Percentiles rank a stretch among this genome's conserved stretches.
Conservation (phyloP, 2,113 vertebrate species). For the Gallinago paraguaiae region DNA sequence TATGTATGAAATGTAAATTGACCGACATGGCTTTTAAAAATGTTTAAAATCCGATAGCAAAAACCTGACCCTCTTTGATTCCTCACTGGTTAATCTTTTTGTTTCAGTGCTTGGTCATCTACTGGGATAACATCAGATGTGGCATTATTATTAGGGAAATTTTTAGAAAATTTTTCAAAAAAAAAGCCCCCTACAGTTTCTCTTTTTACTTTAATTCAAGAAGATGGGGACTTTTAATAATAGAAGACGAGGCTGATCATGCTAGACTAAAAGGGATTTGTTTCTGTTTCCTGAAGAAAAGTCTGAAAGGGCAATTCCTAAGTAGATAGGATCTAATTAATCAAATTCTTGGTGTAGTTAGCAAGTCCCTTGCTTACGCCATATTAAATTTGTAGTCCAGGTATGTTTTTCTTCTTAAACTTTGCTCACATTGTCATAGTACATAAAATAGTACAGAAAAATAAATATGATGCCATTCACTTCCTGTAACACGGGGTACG, state of each 20-base stretch:
- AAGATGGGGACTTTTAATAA: neutral
- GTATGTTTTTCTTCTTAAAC: neutral
- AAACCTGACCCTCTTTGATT: neutral
- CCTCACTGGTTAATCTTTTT: neutral
- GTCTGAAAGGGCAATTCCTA: neutral
- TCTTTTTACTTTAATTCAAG: neutral
- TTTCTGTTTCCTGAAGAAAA: neutral
- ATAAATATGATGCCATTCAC: neutral
- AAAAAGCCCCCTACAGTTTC: neutral
- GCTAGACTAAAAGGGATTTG: neutral
- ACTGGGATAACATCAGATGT: neutral
- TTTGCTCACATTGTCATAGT: neutral
- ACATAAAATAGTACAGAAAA: neutral
- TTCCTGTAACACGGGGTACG: neutral
- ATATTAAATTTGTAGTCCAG: neutral
- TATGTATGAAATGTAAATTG: neutral
- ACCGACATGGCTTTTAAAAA: neutral
- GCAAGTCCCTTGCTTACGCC: neutral
- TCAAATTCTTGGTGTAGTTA: neutral
- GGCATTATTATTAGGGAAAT: neutral
- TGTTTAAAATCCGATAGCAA: slow-evolving; percentile 8
- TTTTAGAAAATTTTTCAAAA: neutral
- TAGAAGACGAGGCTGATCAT: neutral
- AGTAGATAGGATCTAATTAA: neutral
- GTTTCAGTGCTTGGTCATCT: neutral